Conservation (phyloP, 2,113 vertebrate genomes). For the Falco punctatus region DNA sequence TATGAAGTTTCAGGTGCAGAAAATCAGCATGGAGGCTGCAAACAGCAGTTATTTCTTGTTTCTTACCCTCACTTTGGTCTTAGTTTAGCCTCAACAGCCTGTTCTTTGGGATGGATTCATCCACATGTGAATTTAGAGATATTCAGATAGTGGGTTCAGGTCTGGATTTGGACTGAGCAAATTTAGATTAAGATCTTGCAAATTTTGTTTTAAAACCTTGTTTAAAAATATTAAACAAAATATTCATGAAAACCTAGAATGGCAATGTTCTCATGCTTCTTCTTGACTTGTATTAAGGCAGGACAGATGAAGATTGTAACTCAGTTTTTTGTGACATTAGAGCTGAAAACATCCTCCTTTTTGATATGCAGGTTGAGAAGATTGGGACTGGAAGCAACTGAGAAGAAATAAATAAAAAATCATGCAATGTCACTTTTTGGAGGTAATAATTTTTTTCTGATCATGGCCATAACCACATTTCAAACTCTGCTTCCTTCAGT, state of each 20-base stretch:
- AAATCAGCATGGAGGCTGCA: neutral
- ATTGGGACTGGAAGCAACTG: conserved; percentile 30
- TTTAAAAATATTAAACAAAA: neutral
- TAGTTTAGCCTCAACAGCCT: neutral
- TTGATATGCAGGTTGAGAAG: neutral
- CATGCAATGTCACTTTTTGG: conserved; percentile 3
- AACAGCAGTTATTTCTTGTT: neutral
- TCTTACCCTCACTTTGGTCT: neutral
- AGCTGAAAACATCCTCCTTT: conserved; percentile 15
- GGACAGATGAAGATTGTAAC: neutral
- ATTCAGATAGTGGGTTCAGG: neutral
- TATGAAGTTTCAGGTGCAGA: neutral
- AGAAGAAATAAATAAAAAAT: conserved; percentile 60
- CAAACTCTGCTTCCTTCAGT: conserved; percentile 47
- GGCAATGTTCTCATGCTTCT: neutral
- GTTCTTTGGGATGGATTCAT: neutral
- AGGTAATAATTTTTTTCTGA: conserved; percentile 27
- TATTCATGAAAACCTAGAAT: neutral
- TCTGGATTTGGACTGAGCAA: neutral
- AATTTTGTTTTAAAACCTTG: neutral
- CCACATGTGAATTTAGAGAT: neutral
- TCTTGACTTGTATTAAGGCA: neutral
- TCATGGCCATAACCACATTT: conserved; percentile 28
- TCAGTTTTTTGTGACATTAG: neutral
- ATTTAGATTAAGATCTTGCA: neutral